phyloP scores from a whole-genome alignment of 2,888 invertebrate species.

The Pocota personata region DNA sequence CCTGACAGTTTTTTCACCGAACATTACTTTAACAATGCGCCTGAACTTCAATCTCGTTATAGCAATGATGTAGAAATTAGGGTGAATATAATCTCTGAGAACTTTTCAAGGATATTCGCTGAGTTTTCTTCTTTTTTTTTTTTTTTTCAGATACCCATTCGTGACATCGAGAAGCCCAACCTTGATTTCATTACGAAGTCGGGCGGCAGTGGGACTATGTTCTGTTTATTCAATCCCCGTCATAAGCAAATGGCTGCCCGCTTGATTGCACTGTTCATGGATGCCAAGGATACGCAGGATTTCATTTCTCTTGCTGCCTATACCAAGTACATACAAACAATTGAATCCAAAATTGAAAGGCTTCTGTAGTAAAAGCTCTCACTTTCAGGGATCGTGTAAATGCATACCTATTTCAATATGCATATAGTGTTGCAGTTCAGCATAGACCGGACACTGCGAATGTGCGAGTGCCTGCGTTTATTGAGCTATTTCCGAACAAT shows the following conservation, averaged over 20 bases:
- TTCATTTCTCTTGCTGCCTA: conserved; percentile 87
- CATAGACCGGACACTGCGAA: conserved; percentile 81
- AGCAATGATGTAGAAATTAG: conserved; percentile 78
- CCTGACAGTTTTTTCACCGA: conserved; percentile 80
- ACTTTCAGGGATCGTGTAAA: conserved; percentile 86
- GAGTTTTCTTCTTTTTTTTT: neutral
- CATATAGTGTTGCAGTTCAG: conserved; percentile 88
- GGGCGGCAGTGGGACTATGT: conserved; percentile 78
- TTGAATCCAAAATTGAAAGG: too few species aligned
- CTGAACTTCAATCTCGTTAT: conserved; percentile 79
- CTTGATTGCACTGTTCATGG: conserved; percentile 87
- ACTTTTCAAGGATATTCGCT: neutral
- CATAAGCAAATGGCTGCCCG: conserved; percentile 88
- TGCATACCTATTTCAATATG: conserved; percentile 90
- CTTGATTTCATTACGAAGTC: conserved; percentile 55
- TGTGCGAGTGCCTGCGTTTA: conserved; percentile 87
- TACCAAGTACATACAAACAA: conserved; percentile 75
- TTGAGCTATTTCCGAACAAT: conserved; percentile 90
- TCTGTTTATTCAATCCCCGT: conserved; percentile 88
- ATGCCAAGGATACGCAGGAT: conserved; percentile 85
- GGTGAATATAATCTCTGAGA: conserved; percentile 27
- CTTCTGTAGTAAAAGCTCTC: neutral
- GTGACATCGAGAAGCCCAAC: conserved; percentile 60
- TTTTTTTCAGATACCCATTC: conserved; percentile 58
- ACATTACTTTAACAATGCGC: conserved; percentile 77